These are phyloP conservation scores for Parochlus steinenii DNA, from an alignment of 2,888 invertebrate species.

Conservation along the genomic window DNA sequence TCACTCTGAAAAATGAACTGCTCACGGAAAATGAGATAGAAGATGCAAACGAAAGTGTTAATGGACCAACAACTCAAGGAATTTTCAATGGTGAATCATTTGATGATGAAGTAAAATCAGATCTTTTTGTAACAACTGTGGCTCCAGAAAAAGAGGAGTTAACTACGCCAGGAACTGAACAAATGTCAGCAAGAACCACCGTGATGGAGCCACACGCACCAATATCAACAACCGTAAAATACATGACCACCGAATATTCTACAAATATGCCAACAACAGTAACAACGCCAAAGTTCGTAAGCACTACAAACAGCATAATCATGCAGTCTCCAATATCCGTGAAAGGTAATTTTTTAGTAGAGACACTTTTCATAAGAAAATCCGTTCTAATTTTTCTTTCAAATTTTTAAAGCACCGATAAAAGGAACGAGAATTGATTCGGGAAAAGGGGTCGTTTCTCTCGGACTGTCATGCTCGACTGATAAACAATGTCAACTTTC, in stretches of 20 bases:
- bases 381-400: not conserved
- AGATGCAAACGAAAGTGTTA: constrained; percentile 6
- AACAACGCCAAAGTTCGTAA: constrained; percentile 6
- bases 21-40: constrained; percentile 1
- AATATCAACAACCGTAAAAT: constrained; percentile 20
- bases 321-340: not conserved
- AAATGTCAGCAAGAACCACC: constrained; percentile 21
- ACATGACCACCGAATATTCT: not conserved
- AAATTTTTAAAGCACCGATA: not conserved
- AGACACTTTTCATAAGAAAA: not conserved
- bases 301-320: not conserved
- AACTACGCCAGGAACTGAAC: constrained; percentile 3
- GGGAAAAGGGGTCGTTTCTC: constrained; percentile 39
- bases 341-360: not conserved
- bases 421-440: constrained; percentile 23
- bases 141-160: not conserved
- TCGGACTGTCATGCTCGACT: constrained; percentile 58
- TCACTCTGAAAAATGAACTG: constrained; percentile 2
- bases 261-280: not conserved
- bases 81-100: not conserved
- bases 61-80: not conserved
- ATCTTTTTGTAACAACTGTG: not conserved
- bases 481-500: constrained; percentile 66
- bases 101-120: constrained; percentile 2
- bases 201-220: constrained; percentile 32